Percentiles rank a stretch among this genome's conserved stretches.
phyloP scores from a whole-genome alignment of 2,797 vertebrate genomes.

The Lacerta agilis region DNA sequence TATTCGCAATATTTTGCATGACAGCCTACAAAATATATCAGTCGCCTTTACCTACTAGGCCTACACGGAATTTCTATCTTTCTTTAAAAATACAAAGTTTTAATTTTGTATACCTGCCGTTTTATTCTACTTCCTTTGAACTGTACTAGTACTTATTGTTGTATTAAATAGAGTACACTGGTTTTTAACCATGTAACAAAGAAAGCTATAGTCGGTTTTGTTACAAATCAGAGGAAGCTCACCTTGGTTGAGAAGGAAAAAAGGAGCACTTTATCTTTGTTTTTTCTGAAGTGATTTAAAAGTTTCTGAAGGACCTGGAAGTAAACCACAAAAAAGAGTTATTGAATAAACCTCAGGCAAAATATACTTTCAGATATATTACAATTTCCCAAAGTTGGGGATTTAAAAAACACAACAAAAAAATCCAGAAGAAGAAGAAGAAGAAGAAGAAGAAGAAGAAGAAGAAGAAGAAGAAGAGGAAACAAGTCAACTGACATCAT shows the following conservation, averaged over 20 bases:
- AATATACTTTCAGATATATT: neutral
- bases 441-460: neutral
- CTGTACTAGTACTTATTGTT: no score
- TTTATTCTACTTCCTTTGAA: no score
- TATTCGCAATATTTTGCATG: no score
- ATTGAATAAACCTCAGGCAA: conserved; percentile 39
- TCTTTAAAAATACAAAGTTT: no score
- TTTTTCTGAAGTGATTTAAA: conserved; percentile 87
- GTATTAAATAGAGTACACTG: no score
- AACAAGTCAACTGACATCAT: neutral
- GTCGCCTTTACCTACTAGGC: no score
- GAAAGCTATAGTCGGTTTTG: neutral
- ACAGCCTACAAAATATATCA: no score
- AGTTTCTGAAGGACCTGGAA: conserved; percentile 92
- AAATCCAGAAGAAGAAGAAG: neutral
- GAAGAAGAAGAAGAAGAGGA: neutral
- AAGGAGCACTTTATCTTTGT: conserved; percentile 92
- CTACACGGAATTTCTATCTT: no score
- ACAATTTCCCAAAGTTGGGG: neutral
- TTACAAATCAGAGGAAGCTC: conserved; percentile 58
- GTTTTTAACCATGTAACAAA: no score
- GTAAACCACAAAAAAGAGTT: conserved; percentile 53
- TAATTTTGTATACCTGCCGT: no score
- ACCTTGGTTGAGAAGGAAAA: conserved; percentile 97
- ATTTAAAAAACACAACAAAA: neutral